phyloP scores from a whole-genome alignment of 2,113 vertebrate genomes.

The Cebidichthys violaceus region DNA sequence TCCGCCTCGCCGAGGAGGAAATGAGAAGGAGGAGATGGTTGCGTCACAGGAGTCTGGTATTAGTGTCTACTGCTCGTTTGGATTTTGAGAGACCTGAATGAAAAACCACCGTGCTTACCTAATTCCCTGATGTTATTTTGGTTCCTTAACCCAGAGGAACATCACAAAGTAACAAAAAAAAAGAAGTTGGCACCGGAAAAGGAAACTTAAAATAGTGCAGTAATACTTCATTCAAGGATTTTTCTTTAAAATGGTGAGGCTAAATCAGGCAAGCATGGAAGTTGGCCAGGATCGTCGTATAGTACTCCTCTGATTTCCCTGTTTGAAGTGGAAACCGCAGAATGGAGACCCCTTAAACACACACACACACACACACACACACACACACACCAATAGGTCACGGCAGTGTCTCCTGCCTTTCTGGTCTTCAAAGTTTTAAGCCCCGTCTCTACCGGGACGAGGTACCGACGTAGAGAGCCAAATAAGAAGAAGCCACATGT shows the following conservation, averaged over 20 bases:
- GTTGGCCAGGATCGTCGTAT: neutral
- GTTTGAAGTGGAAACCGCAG: constrained; percentile 21
- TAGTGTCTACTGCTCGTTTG: constrained; percentile 57
- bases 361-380: constrained; percentile 19
- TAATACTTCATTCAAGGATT: constrained; percentile 35
- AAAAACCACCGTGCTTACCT: constrained; percentile 55
- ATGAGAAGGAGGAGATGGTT: constrained; percentile 76
- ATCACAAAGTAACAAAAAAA: constrained; percentile 40
- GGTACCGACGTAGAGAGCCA: constrained; percentile 6
- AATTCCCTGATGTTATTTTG: constrained; percentile 62
- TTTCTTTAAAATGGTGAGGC: constrained; percentile 20
- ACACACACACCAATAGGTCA: constrained; percentile 6
- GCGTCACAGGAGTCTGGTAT: constrained; percentile 69
- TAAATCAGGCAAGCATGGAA: constrained; percentile 39
- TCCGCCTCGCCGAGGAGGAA: constrained; percentile 69
- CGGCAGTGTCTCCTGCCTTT: constrained; percentile 6
- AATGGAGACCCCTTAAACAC: constrained; percentile 14
- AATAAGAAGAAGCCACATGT: constrained; percentile 56
- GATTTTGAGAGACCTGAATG: constrained; percentile 59
- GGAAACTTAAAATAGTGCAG: constrained; percentile 49
- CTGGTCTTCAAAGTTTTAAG: constrained; percentile 12
- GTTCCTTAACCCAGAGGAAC: constrained; percentile 41
- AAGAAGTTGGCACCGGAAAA: constrained; percentile 30
- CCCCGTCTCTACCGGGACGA: constrained; percentile 34
- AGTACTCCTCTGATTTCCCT: constrained; percentile 19